Evolutionary conservation across 2,113 vertebrate species (phyloP).

Genomic region (Mesocricetus auratus): DNA sequence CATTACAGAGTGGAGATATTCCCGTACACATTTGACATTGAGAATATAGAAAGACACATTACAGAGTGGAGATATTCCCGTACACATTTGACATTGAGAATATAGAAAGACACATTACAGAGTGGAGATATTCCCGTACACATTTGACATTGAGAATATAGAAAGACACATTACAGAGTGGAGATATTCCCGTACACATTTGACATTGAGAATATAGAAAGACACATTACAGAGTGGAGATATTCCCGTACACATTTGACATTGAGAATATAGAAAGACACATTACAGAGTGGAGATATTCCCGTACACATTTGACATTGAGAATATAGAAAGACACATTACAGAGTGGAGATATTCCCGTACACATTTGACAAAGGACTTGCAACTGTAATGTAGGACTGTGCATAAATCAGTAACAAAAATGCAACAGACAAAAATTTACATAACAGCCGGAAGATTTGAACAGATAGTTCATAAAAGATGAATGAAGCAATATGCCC

Average conservation of each 20-base stretch:
- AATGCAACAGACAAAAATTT: neutral
- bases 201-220: conserved; percentile 10
- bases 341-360: no score
- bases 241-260: no score
- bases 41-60: conserved; percentile 13
- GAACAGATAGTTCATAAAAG: conserved; percentile 11
- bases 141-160: conserved; percentile 18
- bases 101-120: neutral
- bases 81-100: no score
- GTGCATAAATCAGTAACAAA: neutral
- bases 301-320: no score
- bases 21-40: no score
- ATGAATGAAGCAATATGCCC: neutral
- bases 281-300: neutral
- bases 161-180: neutral
- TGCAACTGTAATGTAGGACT: neutral
- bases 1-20: neutral
- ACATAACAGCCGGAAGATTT: neutral
- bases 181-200: no score
- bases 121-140: no score
- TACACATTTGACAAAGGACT: neutral
- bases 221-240: neutral
- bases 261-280: conserved; percentile 19
- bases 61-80: no score
- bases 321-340: conserved; percentile 13